A percentile compares a stretch with the other conserved stretches of the same genome.
Conservation (phyloP, 92 coral and sea anemone genomes). For the Actinostola sp. region DNA sequence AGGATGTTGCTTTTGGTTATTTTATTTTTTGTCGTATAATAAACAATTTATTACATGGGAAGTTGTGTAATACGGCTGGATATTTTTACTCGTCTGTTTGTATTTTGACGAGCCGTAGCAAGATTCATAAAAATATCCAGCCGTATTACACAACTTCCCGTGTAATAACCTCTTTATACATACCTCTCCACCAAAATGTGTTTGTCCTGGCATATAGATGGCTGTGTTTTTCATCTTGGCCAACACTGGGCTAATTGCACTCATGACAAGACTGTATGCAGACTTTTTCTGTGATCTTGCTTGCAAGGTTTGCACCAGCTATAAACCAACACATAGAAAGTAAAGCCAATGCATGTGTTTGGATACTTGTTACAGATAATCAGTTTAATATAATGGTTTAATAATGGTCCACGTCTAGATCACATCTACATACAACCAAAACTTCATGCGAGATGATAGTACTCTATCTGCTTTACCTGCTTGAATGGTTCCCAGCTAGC, state of each 20-base stretch:
- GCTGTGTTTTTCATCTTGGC: slow-evolving; percentile 82
- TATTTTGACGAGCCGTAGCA: too few relatives aligned
- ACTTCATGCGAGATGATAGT: neutral
- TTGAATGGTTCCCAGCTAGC: slow-evolving; percentile 98
- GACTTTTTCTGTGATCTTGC: slow-evolving; percentile 93
- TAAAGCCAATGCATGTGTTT: too few relatives aligned
- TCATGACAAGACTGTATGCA: slow-evolving; percentile 83
- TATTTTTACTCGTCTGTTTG: too few relatives aligned
- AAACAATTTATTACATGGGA: too few relatives aligned
- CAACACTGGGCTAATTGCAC: slow-evolving; percentile 90
- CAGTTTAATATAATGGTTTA: too few relatives aligned
- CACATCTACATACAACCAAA: neutral
- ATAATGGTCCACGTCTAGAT: too few relatives aligned
- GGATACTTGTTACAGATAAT: too few relatives aligned
- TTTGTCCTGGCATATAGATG: slow-evolving; percentile 98
- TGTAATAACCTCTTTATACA: neutral
- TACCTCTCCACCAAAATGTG: slow-evolving; percentile 89
- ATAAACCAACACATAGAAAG: neutral
- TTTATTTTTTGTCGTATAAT: too few relatives aligned
- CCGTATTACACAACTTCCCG: too few relatives aligned
- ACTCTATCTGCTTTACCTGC: slow-evolving; percentile 57
- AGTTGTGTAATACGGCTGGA: too few relatives aligned
- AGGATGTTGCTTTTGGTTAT: too few relatives aligned
- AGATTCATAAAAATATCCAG: too few relatives aligned
- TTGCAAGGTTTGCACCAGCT: slow-evolving; percentile 92